Base-by-base conservation (phyloP, 2,888 invertebrate species). In the Trisateles emortualis region DNA sequence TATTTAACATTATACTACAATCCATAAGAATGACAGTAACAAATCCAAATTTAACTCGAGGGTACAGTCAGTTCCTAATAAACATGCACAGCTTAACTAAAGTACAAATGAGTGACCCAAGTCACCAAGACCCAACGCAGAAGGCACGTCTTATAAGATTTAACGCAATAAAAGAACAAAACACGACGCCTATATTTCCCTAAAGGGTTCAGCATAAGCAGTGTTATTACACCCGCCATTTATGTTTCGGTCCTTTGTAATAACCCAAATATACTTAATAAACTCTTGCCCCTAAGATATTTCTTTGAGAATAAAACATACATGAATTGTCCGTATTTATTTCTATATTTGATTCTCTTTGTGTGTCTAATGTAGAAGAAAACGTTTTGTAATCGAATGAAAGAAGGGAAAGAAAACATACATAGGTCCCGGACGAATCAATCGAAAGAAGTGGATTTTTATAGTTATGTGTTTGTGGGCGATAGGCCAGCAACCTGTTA, bases 351-450 rank as follows among this genome's bases (percentile, higher is more conserved):
- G 19, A 36, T 53, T 62, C 22, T 38, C 53, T 60, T 56, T 50
- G 35, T 55, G 45, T 11, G 55, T 47, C 62, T 53, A 67, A 67
- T 59, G 52, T 45, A 52, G 35, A 59, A 57, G 64, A 71, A 66
- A 70, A 59, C 52, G 49, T 36, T 51, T 47, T 59, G 51, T 67
- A 67, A 71, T 67, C 59, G 57, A 59, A 71, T 71, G 48, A 67
- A 41, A 52, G 45, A 41, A 68, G 52, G 57, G 54, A 59, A 52
- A 36, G 48, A 46, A 71, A 70, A 57, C 59, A 64, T 52, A 57
- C 59, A 64, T 52, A 67, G 48, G 52, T 46, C 14, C 35, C 45
- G 29, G 44, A 65, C 52, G 49, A 68, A 71, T 52, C 64, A 63
- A 71, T 68, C 53, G 64, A 52, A 51, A 41, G 52, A 53, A 71